Base-by-base conservation (phyloP, 2,888 invertebrate genomes). In the Acronicta psi region DNA sequence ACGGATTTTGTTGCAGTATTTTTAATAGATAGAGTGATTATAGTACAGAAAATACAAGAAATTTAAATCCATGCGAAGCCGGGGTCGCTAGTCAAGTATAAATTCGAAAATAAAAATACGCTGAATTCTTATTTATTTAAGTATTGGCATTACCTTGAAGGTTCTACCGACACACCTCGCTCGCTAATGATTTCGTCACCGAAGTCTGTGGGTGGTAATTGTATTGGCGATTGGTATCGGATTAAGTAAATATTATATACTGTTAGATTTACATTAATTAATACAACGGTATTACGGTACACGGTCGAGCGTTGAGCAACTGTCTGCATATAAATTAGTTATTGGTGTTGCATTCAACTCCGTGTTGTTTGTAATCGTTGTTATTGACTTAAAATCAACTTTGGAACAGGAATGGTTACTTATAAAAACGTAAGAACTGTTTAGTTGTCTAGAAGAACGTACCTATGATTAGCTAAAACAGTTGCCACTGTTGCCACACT, bases 251-350 rank as follows among this genome's bases (percentile, higher is more conserved):
- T 79, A 81, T 79, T 61, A 74, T 66, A 65, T 75, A 77, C 77
- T 61, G 76, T 78, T 81, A 78, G 69, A 70, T 77, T 75, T 78
- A 73, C 73, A 75, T 77, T 77, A 79, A 83, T 83, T 82, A 80
- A 78, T 72, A 65, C 75, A 75, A 47, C 64, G 65, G 50, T 23
- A 70, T 70, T 52, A 79, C 79, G 77, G 77, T 73, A 62, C 55
- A 68, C 46, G 49, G 57, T 38, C 49, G 59, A 47, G 54, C 63
- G 59, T 75, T 74, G 54, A 62, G 69, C 72, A 79, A 79, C 72
- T 61, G 64, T 54, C 63, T 73, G 71, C 67, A 76, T 77, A 67
- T 68, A 68, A 76, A 79, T 72, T 68, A 45, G 44, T 60, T 62
- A 45, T 69, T 57, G 45, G 51, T 44, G 53, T 44, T 64, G 53